A percentile compares a stretch with the other conserved stretches of the same genome.
Conservation (phyloP, 1,140 invertebrate species). For the Pseudomyrmex concolor region DNA sequence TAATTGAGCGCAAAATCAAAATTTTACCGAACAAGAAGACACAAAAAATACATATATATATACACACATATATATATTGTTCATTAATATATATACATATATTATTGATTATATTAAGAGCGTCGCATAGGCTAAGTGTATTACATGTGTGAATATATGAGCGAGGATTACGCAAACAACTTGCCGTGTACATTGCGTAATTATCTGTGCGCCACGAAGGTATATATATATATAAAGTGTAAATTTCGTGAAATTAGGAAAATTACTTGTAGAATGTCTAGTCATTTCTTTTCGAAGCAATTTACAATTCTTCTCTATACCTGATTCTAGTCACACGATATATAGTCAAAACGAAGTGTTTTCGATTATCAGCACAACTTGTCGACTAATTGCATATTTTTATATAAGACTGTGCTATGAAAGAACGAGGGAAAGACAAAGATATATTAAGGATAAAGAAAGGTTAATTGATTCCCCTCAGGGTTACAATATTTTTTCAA, state of each 20-base stretch:
- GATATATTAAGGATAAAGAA: too few species aligned
- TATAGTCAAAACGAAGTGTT: constrained; percentile 68
- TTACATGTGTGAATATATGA: constrained; percentile 68
- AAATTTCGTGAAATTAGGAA: constrained; percentile 56
- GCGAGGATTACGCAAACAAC: constrained; percentile 56
- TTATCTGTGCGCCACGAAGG: constrained; percentile 76
- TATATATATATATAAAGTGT: constrained; percentile 54
- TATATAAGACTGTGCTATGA: constrained; percentile 60
- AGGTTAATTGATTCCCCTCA: too few species aligned
- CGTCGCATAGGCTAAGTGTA: constrained; percentile 68
- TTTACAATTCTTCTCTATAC: constrained; percentile 73
- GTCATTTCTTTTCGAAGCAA: constrained; percentile 75
- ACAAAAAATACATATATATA: constrained; percentile 71
- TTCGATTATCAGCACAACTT: constrained; percentile 51
- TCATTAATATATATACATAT: constrained; percentile 71
- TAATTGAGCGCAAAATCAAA: constrained; percentile 85
- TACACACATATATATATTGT: constrained; percentile 73
- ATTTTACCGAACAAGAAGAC: constrained; percentile 76
- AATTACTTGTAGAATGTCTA: constrained; percentile 72
- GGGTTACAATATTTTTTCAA: too few species aligned
- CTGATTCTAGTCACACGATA: constrained; percentile 78
- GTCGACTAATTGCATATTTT: constrained; percentile 67
- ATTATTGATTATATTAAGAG: constrained; percentile 73
- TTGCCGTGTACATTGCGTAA: constrained; percentile 43
- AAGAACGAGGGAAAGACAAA: constrained; percentile 15